These are phyloP conservation scores for Epinotia nisella DNA, from an alignment of 2,888 invertebrate genomes.

Conservation along the genomic window DNA sequence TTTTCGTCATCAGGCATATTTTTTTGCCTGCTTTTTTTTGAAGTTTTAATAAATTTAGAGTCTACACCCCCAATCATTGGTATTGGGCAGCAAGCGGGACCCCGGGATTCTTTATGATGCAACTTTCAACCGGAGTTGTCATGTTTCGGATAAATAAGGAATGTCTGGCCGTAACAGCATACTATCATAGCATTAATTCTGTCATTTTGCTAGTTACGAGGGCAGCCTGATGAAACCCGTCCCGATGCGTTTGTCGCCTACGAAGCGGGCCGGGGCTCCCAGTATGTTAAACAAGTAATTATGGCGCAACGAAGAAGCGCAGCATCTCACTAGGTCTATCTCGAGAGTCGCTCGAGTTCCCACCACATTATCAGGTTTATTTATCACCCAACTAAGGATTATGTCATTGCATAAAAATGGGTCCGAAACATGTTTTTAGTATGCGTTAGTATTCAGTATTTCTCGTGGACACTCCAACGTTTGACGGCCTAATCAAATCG, in stretches of 20 bases:
- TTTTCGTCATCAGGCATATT: no score
- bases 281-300: conserved; percentile 33
- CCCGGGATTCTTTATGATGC: no score
- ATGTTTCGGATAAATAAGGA: no score
- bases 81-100: no score
- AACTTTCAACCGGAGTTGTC: no score
- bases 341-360: conserved; percentile 1
- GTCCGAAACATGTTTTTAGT: neutral
- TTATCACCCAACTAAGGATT: neutral
- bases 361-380: conserved; percentile 25
- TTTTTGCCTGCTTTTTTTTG: no score
- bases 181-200: neutral
- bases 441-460: no score
- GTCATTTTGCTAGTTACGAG: conserved; percentile 16
- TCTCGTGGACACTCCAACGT: no score
- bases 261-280: conserved; percentile 6
- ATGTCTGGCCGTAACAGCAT: neutral
- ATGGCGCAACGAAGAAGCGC: conserved; percentile 40
- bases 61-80: no score
- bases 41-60: no score
- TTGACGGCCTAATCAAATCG: no score
- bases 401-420: neutral
- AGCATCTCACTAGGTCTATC: conserved; percentile 27
- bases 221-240: conserved; percentile 19
- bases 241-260: conserved; percentile 4